phyloP scores from a whole-genome alignment of 2,888 invertebrate genomes.

The Temnothorax ravouxi region DNA sequence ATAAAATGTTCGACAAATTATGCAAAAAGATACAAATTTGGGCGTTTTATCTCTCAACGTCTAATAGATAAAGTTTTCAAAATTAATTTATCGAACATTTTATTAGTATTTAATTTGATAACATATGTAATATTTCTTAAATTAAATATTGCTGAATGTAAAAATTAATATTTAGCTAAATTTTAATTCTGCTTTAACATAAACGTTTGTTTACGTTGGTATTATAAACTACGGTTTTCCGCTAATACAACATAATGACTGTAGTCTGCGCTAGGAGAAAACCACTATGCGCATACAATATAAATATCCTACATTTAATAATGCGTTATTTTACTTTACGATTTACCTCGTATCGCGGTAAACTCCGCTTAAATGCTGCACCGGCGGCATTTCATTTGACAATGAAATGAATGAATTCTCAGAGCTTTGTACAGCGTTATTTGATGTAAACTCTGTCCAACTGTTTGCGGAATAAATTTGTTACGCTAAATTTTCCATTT shows the following conservation, averaged over 20 bases:
- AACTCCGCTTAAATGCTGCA: constrained; percentile 30
- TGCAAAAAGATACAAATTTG: neutral
- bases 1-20: neutral
- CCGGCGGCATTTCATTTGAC: constrained; percentile 33
- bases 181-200: neutral
- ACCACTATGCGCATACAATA: constrained; percentile 1
- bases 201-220: neutral
- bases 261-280: neutral
- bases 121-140: neutral
- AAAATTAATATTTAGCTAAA: neutral
- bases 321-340: constrained; percentile 46
- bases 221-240: constrained; percentile 25
- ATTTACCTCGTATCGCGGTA: constrained; percentile 33
- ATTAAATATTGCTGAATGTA: neutral
- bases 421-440: constrained; percentile 10
- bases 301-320: constrained; percentile 48
- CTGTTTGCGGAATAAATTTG: constrained; percentile 37
- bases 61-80: neutral
- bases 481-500: constrained; percentile 29
- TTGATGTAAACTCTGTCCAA: constrained; percentile 35
- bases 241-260: constrained; percentile 33
- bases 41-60: neutral
- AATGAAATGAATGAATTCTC: constrained; percentile 45
- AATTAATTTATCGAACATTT: neutral
- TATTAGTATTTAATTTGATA: neutral